Percentiles rank a stretch among this genome's conserved stretches.
These are phyloP conservation scores for Epiperipatus broadwayi DNA, from an alignment of 2,888 invertebrate genomes.

Conservation along the genomic window DNA sequence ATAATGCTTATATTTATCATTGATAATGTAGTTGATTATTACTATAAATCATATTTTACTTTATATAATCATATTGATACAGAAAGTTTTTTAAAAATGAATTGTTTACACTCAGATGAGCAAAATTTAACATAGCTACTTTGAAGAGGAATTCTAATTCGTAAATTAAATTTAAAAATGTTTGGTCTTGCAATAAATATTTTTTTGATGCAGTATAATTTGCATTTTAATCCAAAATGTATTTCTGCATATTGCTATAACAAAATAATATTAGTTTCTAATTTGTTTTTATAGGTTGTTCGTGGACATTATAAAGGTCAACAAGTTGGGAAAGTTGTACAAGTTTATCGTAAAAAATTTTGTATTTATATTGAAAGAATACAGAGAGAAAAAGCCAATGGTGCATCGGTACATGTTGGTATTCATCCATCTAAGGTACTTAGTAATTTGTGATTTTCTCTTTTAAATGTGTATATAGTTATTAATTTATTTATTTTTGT, in stretches of 20 bases:
- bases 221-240: too few relatives aligned
- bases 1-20: too few relatives aligned
- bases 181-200: too few relatives aligned
- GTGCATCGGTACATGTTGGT: constrained; percentile 91
- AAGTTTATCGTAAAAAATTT: constrained; percentile 91
- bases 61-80: too few relatives aligned
- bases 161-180: neutral
- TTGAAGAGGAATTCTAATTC: neutral
- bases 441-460: neutral
- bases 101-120: neutral
- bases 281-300: constrained; percentile 48
- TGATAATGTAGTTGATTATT: too few relatives aligned
- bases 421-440: constrained; percentile 92
- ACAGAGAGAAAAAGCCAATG: constrained; percentile 97
- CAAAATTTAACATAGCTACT: neutral
- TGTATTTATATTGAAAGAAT: constrained; percentile 97
- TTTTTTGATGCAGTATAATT: neutral
- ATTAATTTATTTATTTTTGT: constrained; percentile 12
- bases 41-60: too few relatives aligned
- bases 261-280: too few relatives aligned
- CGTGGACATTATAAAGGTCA: constrained; percentile 97
- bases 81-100: neutral
- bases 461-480: neutral
- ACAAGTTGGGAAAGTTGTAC: constrained; percentile 94
- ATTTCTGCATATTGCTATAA: too few relatives aligned